These are phyloP conservation scores for Pogonomyrmex californicus DNA, from an alignment of 1,140 invertebrate species.

Conservation along the genomic window DNA sequence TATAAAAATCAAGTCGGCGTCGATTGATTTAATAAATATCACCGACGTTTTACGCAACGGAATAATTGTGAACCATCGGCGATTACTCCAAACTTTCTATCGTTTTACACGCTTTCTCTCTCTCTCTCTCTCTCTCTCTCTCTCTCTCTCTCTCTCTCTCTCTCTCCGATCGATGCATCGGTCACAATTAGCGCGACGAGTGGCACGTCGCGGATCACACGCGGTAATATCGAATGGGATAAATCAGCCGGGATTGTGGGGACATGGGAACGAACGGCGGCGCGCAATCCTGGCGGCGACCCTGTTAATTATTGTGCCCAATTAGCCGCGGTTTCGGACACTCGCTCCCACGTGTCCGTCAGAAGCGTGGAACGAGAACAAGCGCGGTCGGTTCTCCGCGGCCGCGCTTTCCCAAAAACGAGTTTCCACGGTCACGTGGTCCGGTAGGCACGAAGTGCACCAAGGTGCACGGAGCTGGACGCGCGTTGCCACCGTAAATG, in stretches of 20 bases:
- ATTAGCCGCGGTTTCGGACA: constrained; percentile 77
- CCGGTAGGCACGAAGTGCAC: constrained; percentile 47
- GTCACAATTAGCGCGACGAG: constrained; percentile 45
- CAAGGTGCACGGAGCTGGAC: constrained; percentile 75
- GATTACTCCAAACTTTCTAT: constrained; percentile 35
- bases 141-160: too few relatives aligned
- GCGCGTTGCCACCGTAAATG: constrained; percentile 61
- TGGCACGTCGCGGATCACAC: constrained; percentile 46
- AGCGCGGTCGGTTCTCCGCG: constrained; percentile 26
- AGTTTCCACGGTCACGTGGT: constrained; percentile 55
- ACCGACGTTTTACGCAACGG: background rate
- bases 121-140: too few relatives aligned
- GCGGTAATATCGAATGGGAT: constrained; percentile 57
- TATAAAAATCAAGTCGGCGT: background rate
- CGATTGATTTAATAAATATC: background rate
- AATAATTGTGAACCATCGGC: constrained; percentile 32
- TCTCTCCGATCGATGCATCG: background rate
- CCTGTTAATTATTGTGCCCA: constrained; percentile 83
- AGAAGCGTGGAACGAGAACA: constrained; percentile 55
- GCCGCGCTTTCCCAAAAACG: constrained; percentile 38
- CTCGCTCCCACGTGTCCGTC: constrained; percentile 53
- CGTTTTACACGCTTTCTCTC: background rate
- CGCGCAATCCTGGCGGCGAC: constrained; percentile 73
- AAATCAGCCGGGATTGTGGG: constrained; percentile 63
- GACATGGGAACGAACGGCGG: constrained; percentile 42